These are phyloP conservation scores for Cryptomyrus ogoouensis DNA, from an alignment of 2,113 vertebrate species.

Conservation along the genomic window DNA sequence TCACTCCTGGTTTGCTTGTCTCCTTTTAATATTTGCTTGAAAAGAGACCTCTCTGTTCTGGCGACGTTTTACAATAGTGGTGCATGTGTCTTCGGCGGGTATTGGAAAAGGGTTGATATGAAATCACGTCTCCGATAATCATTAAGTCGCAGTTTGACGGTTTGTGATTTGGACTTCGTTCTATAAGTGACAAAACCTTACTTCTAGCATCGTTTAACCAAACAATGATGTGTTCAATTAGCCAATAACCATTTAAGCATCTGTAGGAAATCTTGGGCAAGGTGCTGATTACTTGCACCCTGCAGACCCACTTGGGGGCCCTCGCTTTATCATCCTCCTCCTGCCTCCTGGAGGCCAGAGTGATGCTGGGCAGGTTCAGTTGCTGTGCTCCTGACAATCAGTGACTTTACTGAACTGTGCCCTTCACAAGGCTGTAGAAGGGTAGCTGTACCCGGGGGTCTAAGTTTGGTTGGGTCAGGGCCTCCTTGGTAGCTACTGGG, in stretches of 20 bases:
- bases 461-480: too few species aligned
- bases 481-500: background rate
- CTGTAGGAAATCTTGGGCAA: conserved; percentile 19
- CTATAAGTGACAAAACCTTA: background rate
- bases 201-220: background rate
- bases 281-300: background rate
- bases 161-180: background rate
- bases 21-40: background rate
- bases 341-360: background rate
- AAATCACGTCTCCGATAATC: background rate
- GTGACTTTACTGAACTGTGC: background rate
- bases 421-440: background rate
- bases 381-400: background rate
- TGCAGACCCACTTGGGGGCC: background rate
- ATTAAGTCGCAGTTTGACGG: background rate
- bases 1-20: background rate
- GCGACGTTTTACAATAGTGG: background rate
- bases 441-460: background rate
- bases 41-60: background rate
- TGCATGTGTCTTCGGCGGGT: background rate
- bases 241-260: conserved; percentile 25
- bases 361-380: background rate
- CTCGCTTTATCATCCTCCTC: background rate
- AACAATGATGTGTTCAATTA: background rate
- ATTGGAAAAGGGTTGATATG: background rate